A percentile compares a stretch with the other conserved stretches of the same genome.
phyloP scores from a whole-genome alignment of 37 sponge, comb jelly and placozoan species.

The Hexactinellida sp. region DNA sequence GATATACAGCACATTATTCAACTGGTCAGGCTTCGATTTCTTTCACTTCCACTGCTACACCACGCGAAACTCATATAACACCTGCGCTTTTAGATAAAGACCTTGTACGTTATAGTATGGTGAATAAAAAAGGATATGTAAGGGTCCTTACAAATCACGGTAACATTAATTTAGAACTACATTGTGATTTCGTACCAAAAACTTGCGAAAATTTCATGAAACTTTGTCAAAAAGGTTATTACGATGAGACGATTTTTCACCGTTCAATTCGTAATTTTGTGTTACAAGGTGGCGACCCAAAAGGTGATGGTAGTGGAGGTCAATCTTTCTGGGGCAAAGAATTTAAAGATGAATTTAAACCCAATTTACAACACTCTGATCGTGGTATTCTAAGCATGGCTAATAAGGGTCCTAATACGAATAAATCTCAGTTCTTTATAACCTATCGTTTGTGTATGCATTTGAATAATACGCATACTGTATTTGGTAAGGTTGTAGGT shows the following conservation, averaged over 20 bases:
- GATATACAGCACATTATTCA: slow-evolving; percentile 69
- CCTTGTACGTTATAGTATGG: slow-evolving; percentile 33
- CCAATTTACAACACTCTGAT: slow-evolving; percentile 78
- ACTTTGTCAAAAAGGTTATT: slow-evolving; percentile 62
- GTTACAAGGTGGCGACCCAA: slow-evolving; percentile 89
- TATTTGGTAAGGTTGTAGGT: slow-evolving; percentile 78
- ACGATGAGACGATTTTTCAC: slow-evolving; percentile 79
- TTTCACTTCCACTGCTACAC: slow-evolving; percentile 55
- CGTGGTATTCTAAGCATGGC: slow-evolving; percentile 92
- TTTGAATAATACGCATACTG: slow-evolving; percentile 83
- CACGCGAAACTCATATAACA: slow-evolving; percentile 36
- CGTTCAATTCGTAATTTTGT: slow-evolving; percentile 90
- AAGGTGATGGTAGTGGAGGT: slow-evolving; percentile 55
- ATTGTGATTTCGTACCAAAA: slow-evolving; percentile 65
- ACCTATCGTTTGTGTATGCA: slow-evolving; percentile 80
- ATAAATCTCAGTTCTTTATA: slow-evolving; percentile 95
- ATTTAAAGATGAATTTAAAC: slow-evolving; percentile 83
- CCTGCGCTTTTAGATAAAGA: slow-evolving; percentile 49
- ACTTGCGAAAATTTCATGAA: slow-evolving; percentile 82
- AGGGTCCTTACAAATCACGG: slow-evolving; percentile 62
- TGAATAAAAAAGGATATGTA: slow-evolving; percentile 81
- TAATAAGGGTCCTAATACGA: slow-evolving; percentile 88
- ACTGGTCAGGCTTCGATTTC: slow-evolving; percentile 44
- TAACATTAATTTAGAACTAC: slow-evolving; percentile 81
- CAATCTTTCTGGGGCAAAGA: slow-evolving; percentile 71